These are phyloP conservation scores for Patella pellucida DNA, from an alignment of 2,888 invertebrate species.

Conservation along the genomic window DNA sequence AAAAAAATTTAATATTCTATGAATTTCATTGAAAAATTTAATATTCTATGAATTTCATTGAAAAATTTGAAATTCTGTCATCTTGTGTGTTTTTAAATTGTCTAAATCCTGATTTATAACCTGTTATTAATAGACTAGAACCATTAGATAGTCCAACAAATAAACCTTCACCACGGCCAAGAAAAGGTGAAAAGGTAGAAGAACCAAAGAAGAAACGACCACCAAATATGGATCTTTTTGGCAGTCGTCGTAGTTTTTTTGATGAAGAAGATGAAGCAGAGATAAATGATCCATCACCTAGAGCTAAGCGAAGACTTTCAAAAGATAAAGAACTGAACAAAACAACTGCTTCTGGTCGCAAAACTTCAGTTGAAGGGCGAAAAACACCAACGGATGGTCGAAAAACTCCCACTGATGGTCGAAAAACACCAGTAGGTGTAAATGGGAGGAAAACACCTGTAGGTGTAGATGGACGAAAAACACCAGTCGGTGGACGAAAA, in stretches of 20 bases:
- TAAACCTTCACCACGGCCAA: background rate
- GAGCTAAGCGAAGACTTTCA: background rate
- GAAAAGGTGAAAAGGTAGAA: background rate
- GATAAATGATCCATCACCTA: constrained; percentile 10
- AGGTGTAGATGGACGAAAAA: constrained; percentile 31
- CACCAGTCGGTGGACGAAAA: constrained; percentile 18
- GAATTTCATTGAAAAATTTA: too few relatives aligned
- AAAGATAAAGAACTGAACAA: background rate
- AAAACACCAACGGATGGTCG: constrained; percentile 33
- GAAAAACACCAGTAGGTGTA: constrained; percentile 29
- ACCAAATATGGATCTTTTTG: constrained; percentile 48
- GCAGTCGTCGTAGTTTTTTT: constrained; percentile 38
- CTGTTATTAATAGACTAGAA: background rate
- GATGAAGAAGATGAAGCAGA: constrained; percentile 45
- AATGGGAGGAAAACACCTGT: constrained; percentile 24
- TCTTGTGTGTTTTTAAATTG: too few relatives aligned
- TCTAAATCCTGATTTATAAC: too few relatives aligned
- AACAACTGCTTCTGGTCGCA: constrained; percentile 21
- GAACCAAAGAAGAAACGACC: constrained; percentile 25
- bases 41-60: too few relatives aligned
- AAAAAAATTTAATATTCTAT: too few relatives aligned
- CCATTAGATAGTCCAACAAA: background rate
- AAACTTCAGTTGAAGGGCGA: constrained; percentile 22
- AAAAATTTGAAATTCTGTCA: too few relatives aligned
- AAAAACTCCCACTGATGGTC: constrained; percentile 10